phyloP scores from a whole-genome alignment of 2,797 vertebrate genomes.

The Silurus lanzhouensis region DNA sequence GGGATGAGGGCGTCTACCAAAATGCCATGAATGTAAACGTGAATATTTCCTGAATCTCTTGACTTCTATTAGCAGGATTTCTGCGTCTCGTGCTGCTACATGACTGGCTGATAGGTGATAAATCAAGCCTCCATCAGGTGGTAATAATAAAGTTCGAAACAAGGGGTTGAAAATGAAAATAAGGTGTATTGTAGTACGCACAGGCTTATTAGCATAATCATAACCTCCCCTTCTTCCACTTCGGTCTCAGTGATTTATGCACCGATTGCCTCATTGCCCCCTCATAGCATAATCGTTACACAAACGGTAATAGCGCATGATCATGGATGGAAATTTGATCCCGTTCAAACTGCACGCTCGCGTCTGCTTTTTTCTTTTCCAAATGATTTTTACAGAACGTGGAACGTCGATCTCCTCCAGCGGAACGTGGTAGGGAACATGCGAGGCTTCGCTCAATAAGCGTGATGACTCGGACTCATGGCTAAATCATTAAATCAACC shows the following conservation, averaged over 20 bases:
- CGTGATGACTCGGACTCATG: not conserved
- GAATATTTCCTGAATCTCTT: too few species aligned
- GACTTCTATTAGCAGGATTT: too few species aligned
- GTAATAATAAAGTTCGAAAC: not conserved
- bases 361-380: not conserved
- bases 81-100: not conserved
- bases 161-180: not conserved
- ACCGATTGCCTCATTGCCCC: not conserved
- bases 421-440: not conserved
- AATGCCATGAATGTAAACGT: too few species aligned
- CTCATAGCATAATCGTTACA: not conserved
- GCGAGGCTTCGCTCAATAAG: not conserved
- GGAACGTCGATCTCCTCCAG: not conserved
- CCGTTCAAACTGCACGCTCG: not conserved
- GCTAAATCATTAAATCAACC: constrained; percentile 17
- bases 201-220: not conserved
- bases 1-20: too few species aligned
- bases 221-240: too few species aligned
- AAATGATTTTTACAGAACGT: not conserved
- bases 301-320: not conserved
- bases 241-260: not conserved
- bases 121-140: not conserved
- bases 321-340: not conserved
- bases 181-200: not conserved
- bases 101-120: not conserved